Percentiles rank a stretch among this genome's conserved stretches.
Conservation (phyloP, 1,140 invertebrate genomes). For the Drosophila mayri region DNA sequence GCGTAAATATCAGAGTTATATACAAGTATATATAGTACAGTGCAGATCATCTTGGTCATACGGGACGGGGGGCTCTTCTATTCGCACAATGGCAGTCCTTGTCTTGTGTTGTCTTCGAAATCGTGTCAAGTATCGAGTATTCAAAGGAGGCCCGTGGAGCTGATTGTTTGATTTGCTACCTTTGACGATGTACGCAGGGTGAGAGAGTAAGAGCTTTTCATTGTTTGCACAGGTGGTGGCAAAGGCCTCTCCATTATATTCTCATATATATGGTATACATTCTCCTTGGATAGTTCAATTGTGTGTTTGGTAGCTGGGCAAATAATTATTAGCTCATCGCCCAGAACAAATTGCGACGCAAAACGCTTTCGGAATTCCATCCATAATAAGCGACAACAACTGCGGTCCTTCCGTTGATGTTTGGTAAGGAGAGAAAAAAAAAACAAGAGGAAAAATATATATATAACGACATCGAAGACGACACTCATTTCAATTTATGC, state of each 20-base stretch:
- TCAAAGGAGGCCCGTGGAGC: slow-evolving; percentile 29
- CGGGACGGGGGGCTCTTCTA: slow-evolving; percentile 37
- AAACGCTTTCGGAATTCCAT: slow-evolving; percentile 48
- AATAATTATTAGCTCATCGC: slow-evolving; percentile 67
- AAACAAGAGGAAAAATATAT: not conserved
- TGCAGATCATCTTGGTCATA: slow-evolving; percentile 34
- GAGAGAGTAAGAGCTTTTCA: slow-evolving; percentile 49
- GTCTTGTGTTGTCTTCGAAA: slow-evolving; percentile 58
- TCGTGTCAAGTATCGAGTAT: slow-evolving; percentile 77
- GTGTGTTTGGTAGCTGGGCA: slow-evolving; percentile 30
- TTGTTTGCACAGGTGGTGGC: slow-evolving; percentile 78
- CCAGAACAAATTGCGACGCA: slow-evolving; percentile 50
- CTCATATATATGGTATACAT: slow-evolving; percentile 6
- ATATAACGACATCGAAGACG: slow-evolving; percentile 26
- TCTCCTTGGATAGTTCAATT: slow-evolving; percentile 53
- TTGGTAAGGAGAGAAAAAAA: not conserved
- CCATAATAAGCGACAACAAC: slow-evolving; percentile 42
- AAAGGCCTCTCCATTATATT: slow-evolving; percentile 18
- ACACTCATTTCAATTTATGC: slow-evolving; percentile 75
- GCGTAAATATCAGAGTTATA: slow-evolving; percentile 2
- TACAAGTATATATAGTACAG: slow-evolving; percentile 7
- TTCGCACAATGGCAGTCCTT: slow-evolving; percentile 72
- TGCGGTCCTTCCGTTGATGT: slow-evolving; percentile 68
- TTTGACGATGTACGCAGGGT: slow-evolving; percentile 17
- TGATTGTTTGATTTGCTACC: slow-evolving; percentile 68